Evolutionary conservation across 2,113 vertebrate species (phyloP), one percentile per base, ranked within the genome.

Genomic region (human (Homo sapiens)): DNA sequence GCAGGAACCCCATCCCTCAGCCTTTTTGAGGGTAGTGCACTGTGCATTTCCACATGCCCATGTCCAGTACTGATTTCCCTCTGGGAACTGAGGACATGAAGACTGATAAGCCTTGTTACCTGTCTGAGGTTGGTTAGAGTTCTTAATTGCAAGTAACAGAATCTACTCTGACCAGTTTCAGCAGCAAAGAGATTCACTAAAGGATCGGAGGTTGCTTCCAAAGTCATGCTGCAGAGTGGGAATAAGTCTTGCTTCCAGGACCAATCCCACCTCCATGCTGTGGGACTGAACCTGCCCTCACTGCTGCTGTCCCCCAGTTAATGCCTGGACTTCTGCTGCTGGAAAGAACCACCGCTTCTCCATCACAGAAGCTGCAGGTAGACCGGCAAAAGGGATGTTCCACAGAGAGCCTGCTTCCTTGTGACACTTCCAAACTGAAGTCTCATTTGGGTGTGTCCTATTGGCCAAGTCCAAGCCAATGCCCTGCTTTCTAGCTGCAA

Each of bases 331-430:
- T 6, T 16, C 81, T 22, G 35, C 55, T 10, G 1, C 48, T 30
- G 3, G 48, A 10, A 9, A 45, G 30, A 32, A 48, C 75, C 16
- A 17, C 43, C 43, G 17, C 75, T 35, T 75, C 23, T 32, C 43
- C 27, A 48, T 30, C 27, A 78, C 14, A 78, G 9, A 52, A 17
- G 50, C 75, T 2, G 16, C 23, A 4, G 0, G 1, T 4, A 52
- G 75, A 20, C 75, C 12, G 1, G 2, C 16, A 16, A 3, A 11
- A 7, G 0, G 8, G 25, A 18, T 1, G 4, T 16, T 61, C 9
- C 6, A 30, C 18, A 17, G 25, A 80, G 3, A 52, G 23, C 75
- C 76, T n/a, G 83, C 78, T 27, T 57, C n/a, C 4, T 83, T 3
- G 90, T 17, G 68, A 17, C 1, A 5, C 27, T 43, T 35, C 52